Base-by-base conservation (phyloP, 1,140 invertebrate genomes). In the Drosophila sechellia region DNA sequence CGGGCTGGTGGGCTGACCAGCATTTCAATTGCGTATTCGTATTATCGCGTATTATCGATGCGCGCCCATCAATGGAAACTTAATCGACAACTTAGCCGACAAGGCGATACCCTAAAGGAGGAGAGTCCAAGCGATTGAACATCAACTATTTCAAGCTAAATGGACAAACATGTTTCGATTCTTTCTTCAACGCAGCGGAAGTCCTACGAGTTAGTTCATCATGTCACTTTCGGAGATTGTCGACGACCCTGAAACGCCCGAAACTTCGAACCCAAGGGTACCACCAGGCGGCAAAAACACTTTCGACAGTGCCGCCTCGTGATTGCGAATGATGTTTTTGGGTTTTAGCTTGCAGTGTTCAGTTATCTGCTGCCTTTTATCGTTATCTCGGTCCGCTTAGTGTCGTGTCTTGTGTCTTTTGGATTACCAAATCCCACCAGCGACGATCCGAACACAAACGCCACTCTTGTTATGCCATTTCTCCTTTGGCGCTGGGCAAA, bases 391-490 rank as follows among this genome's bases (percentile, higher is more conserved):
- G 25, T 42, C 6, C 25, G 54, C 54, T 56, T 42, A 43, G 22
- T 31, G 37, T 56, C 25, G n/a, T 43, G 37, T 43, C 25, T 48
- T 8, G 39, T 56, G 39, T 56, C 59, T 65, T 65, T 65, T 49
- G 15, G 34, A 81, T 77, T 81, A 68, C 78, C 77, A 81, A 54
- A 81, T 35, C 49, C 43, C 11, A 17, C 13, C 25, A 40, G 13
- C 58, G 22, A 52, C 17, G 48, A n/a, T 20, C 48, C 48, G 8
- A 50, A 50, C 11, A 45, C 52, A 55, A 59, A 34, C 43, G 54
- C 61, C 69, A 56, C 74, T 80, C 66, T 60, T 72, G 80, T 85
- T 86, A 81, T 81, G 73, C 63, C 81, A 85, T 85, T 85, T 85
- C 78, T 78, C 56, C 69, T 70, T 70, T 83, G 57, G 64, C 60